phyloP scores from a whole-genome alignment of 1,140 invertebrate species.

The Zophobas atratus region DNA sequence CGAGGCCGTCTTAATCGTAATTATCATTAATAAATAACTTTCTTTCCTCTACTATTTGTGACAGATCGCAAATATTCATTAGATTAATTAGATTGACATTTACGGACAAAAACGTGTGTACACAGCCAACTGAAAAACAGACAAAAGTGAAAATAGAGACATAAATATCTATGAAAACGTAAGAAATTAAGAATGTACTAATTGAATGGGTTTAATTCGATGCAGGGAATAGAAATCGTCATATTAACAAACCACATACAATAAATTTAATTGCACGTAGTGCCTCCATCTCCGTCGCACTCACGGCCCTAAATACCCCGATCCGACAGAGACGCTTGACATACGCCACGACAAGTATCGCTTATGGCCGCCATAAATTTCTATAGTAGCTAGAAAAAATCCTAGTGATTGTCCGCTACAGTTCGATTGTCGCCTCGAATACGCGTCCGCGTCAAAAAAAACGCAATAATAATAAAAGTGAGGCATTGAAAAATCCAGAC shows the following conservation, averaged over 20 bases:
- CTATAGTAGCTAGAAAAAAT: slow-evolving; percentile 47
- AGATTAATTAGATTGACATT: slow-evolving; percentile 51
- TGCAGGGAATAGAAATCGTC: slow-evolving; percentile 62
- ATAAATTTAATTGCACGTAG: slow-evolving; percentile 50
- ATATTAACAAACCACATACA: slow-evolving; percentile 57
- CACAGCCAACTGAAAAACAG: slow-evolving; percentile 21
- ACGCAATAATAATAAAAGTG: slow-evolving; percentile 20
- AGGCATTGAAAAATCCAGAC: slow-evolving; percentile 50
- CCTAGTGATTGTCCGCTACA: slow-evolving; percentile 5
- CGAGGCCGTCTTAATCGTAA: slow-evolving; percentile 34
- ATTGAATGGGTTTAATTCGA: slow-evolving; percentile 63
- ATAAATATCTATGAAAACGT: slow-evolving; percentile 58
- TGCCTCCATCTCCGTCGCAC: slow-evolving; percentile 42
- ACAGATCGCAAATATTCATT: slow-evolving; percentile 50
- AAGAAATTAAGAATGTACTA: slow-evolving; percentile 62
- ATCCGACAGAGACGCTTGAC: slow-evolving; percentile 44
- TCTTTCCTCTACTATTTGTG: slow-evolving; percentile 21
- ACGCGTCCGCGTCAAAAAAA: slow-evolving; percentile 9
- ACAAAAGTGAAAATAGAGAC: slow-evolving; percentile 58
- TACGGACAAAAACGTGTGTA: slow-evolving; percentile 37
- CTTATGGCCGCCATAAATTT: slow-evolving; percentile 54
- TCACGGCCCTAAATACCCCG: neutral
- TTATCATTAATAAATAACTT: slow-evolving; percentile 43
- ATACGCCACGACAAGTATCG: slow-evolving; percentile 46
- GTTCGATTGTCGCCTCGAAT: slow-evolving; percentile 31